These are phyloP conservation scores for Amaurobius ferox DNA, from an alignment of 2,888 invertebrate species.

Conservation along the genomic window DNA sequence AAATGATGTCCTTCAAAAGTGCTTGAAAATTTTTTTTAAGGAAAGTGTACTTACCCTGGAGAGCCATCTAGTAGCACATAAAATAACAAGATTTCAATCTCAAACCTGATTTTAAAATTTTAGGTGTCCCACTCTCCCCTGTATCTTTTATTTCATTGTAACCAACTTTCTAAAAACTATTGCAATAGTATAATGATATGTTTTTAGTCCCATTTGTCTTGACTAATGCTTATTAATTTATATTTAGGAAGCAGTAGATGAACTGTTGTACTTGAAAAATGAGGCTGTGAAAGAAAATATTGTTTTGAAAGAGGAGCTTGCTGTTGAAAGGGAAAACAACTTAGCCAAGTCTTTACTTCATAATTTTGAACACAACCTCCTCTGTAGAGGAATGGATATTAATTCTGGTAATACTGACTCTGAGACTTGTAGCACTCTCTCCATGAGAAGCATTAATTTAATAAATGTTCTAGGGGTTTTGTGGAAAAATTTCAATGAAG, in stretches of 20 bases:
- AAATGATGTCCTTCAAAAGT: no score
- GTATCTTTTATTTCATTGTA: no score
- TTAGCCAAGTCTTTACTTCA: not conserved
- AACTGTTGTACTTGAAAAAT: constrained; percentile 63
- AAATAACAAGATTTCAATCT: no score
- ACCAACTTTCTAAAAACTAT: no score
- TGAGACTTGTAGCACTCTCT: not conserved
- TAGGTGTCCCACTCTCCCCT: no score
- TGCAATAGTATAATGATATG: no score
- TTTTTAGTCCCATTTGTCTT: no score
- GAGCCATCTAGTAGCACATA: no score
- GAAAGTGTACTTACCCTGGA: no score
- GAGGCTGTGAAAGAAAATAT: constrained; percentile 33
- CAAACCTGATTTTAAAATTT: no score
- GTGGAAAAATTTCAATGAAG: constrained; percentile 1
- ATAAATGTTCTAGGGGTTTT: not conserved
- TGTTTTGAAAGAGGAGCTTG: constrained; percentile 27
- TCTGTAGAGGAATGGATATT: not conserved
- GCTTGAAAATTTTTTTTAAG: no score
- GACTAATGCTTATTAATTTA: constrained; percentile 11
- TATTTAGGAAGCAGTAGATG: constrained; percentile 80
- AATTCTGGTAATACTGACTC: not conserved
- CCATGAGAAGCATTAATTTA: not conserved
- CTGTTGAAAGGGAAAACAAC: not conserved
- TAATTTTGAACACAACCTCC: not conserved